Evolutionary conservation across 2,888 invertebrate genomes (phyloP).

Genomic region (Phragmatobia fuliginosa): DNA sequence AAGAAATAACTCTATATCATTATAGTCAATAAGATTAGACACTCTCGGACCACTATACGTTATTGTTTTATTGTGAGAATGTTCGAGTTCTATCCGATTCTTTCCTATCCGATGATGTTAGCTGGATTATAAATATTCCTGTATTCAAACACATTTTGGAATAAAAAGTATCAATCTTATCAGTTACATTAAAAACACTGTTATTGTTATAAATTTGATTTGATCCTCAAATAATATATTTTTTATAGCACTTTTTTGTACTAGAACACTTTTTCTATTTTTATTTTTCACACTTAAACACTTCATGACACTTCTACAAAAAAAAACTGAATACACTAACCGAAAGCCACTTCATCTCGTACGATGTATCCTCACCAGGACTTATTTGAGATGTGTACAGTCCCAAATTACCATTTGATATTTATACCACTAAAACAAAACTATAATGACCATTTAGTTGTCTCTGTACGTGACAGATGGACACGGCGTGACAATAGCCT

Average conservation of each 20-base stretch:
- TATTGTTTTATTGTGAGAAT: too few species aligned
- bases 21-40: conserved; percentile 20
- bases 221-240: too few species aligned
- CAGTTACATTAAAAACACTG: not conserved
- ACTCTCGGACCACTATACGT: conserved; percentile 25
- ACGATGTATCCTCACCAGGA: conserved; percentile 60
- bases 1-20: conserved; percentile 17
- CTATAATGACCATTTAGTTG: conserved; percentile 63
- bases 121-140: too few species aligned
- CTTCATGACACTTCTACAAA: not conserved
- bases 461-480: conserved; percentile 70
- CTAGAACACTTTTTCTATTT: not conserved
- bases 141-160: too few species aligned
- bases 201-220: not conserved
- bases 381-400: conserved; percentile 67
- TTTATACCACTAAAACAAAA: conserved; percentile 75
- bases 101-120: too few species aligned
- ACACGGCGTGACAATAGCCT: conserved; percentile 76
- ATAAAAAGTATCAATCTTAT: too few species aligned
- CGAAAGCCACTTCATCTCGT: conserved; percentile 70
- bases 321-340: conserved; percentile 55
- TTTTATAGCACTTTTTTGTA: not conserved
- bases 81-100: too few species aligned
- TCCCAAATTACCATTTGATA: conserved; percentile 63
- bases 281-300: not conserved